Conservation (phyloP, 2,797 vertebrate genomes). For the Liparis tanakae region DNA sequence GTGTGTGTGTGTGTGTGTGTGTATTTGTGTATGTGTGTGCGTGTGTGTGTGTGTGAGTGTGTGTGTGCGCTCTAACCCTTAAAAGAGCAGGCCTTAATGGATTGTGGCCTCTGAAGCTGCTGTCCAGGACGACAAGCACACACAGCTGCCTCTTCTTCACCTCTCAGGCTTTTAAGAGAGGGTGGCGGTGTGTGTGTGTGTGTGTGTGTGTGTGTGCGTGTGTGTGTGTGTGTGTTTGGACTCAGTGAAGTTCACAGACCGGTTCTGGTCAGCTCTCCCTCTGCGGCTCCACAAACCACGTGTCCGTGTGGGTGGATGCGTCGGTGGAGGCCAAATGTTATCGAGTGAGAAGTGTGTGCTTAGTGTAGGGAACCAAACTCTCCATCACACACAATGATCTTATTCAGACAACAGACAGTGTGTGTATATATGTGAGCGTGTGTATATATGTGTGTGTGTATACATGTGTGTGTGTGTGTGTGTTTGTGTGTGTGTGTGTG, state of each 20-base stretch:
- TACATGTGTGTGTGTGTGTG: constrained; percentile 29
- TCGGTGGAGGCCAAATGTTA: constrained; percentile 66
- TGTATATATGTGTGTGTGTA: constrained; percentile 33
- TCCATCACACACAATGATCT: constrained; percentile 20
- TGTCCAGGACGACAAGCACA: constrained; percentile 29
- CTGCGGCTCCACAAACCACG: constrained; percentile 28
- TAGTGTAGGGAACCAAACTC: constrained; percentile 41
- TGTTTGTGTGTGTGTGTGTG: constrained; percentile 13
- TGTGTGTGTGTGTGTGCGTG: too few relatives aligned
- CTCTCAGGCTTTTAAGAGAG: constrained; percentile 6
- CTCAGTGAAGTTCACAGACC: constrained; percentile 35
- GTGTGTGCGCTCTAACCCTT: constrained; percentile 24
- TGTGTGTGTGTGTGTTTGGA: too few relatives aligned
- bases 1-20: too few relatives aligned
- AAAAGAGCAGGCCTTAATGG: constrained; percentile 49
- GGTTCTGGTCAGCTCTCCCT: constrained; percentile 25
- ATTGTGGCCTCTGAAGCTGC: constrained; percentile 33
- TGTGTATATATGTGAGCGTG: constrained; percentile 24
- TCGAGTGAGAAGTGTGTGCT: constrained; percentile 46
- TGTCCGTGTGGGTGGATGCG: constrained; percentile 53
- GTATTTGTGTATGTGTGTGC: constrained; percentile 11
- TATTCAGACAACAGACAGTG: neutral
- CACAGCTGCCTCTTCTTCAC: constrained; percentile 30
- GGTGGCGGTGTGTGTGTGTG: too few relatives aligned
- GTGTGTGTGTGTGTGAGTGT: neutral